Evolutionary conservation across 2,113 vertebrate species (phyloP).

Genomic region (Corydoras sp.): DNA sequence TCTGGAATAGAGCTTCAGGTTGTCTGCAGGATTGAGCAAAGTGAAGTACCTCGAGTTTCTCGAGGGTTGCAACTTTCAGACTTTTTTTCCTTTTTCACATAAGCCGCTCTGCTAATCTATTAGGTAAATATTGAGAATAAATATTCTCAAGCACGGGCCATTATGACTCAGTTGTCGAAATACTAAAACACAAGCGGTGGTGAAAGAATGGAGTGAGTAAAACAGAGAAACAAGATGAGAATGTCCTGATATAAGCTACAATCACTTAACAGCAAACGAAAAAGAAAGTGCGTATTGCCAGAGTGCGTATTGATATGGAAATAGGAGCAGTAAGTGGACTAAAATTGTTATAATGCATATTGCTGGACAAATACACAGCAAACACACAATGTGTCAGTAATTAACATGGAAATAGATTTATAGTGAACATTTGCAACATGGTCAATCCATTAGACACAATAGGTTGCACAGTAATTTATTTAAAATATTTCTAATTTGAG

Average conservation of each 20-base stretch:
- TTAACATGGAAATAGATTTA: slow-evolving; percentile 5
- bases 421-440: slow-evolving; percentile 8
- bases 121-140: slow-evolving; percentile 34
- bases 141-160: slow-evolving; percentile 15
- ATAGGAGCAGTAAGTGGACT: slow-evolving; percentile 17
- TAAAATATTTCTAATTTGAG: slow-evolving; percentile 21
- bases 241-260: slow-evolving; percentile 17
- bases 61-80: not conserved
- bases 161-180: slow-evolving; percentile 35
- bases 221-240: slow-evolving; percentile 15
- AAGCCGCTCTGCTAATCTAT: slow-evolving; percentile 7
- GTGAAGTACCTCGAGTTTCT: not conserved
- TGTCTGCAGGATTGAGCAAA: too few relatives aligned
- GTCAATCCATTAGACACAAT: slow-evolving; percentile 14
- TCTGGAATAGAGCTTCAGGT: not conserved
- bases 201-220: slow-evolving; percentile 22
- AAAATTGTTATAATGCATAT: slow-evolving; percentile 16
- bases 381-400: slow-evolving; percentile 14
- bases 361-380: slow-evolving; percentile 2
- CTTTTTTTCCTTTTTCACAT: slow-evolving; percentile 22
- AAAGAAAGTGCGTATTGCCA: not conserved
- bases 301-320: slow-evolving; percentile 37
- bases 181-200: slow-evolving; percentile 15
- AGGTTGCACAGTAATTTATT: slow-evolving; percentile 21
- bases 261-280: slow-evolving; percentile 16